phyloP scores from a whole-genome alignment of 2,113 vertebrate genomes.

The Reinhardtius hippoglossoides region DNA sequence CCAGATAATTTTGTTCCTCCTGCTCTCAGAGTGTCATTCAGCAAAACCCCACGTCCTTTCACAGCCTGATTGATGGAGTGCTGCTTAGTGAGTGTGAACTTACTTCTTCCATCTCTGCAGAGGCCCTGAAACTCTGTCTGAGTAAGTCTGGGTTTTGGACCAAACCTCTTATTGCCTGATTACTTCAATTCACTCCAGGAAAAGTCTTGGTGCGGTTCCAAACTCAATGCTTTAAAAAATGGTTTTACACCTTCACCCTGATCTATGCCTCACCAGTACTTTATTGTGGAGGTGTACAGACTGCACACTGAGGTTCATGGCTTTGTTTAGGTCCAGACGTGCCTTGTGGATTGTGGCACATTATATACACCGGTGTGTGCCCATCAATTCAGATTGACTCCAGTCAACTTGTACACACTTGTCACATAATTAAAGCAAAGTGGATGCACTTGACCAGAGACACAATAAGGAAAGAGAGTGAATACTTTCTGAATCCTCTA shows the following conservation, averaged over 20 bases:
- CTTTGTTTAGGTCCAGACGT: neutral
- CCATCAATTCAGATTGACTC: too few relatives aligned
- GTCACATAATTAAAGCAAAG: too few relatives aligned
- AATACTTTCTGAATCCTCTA: too few relatives aligned
- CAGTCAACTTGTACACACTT: too few relatives aligned
- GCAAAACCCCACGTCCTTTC: too few relatives aligned
- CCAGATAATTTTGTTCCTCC: too few relatives aligned
- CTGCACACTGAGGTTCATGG: neutral
- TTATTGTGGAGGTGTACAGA: neutral
- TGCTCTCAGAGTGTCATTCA: too few relatives aligned
- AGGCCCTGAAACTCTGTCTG: neutral
- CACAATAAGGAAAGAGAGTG: too few relatives aligned
- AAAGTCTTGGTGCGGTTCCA: neutral
- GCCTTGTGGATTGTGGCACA: neutral
- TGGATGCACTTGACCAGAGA: too few relatives aligned
- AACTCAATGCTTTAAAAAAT: neutral
- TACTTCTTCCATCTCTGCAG: neutral
- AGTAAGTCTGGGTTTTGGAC: neutral
- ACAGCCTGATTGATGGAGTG: neutral
- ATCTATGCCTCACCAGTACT: neutral
- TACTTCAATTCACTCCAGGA: too few relatives aligned
- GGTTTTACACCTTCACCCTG: neutral
- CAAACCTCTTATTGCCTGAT: neutral
- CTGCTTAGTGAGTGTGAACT: too few relatives aligned
- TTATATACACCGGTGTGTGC: neutral